phyloP scores from a whole-genome alignment of 2,888 invertebrate species.

The Oscheius myriophilus region DNA sequence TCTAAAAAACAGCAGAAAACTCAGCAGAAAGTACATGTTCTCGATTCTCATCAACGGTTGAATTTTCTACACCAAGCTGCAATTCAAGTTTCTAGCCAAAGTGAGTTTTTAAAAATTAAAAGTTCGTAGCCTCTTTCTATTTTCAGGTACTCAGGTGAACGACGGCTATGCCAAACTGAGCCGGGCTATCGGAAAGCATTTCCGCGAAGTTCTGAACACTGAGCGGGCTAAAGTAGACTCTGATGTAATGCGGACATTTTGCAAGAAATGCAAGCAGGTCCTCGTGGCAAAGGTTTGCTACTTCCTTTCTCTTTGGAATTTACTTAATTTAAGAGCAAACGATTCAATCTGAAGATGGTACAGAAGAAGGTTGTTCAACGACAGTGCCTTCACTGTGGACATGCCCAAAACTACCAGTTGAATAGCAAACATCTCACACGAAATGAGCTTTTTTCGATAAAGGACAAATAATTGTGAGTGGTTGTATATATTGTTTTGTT shows the following conservation, averaged over 20 bases:
- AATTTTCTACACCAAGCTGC: slow-evolving; percentile 45
- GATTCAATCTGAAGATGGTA: slow-evolving; percentile 32
- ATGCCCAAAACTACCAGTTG: slow-evolving; percentile 29
- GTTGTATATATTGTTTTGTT: too few relatives aligned
- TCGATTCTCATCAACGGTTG: slow-evolving; percentile 31
- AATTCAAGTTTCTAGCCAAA: slow-evolving; percentile 33
- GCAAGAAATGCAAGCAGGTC: slow-evolving; percentile 56
- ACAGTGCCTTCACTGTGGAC: slow-evolving; percentile 34
- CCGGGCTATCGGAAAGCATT: slow-evolving; percentile 43
- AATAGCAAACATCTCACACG: slow-evolving; percentile 11
- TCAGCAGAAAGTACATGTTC: slow-evolving; percentile 2
- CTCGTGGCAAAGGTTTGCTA: slow-evolving; percentile 38
- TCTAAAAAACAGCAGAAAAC: too few relatives aligned
- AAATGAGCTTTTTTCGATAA: slow-evolving; percentile 15
- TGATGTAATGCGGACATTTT: slow-evolving; percentile 50
- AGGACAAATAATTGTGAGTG: background rate
- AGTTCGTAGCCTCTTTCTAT: background rate
- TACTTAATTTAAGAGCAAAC: slow-evolving; percentile 10
- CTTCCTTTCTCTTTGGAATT: background rate
- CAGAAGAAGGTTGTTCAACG: slow-evolving; percentile 35
- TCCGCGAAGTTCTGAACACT: slow-evolving; percentile 52
- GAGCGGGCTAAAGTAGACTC: slow-evolving; percentile 52
- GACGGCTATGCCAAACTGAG: slow-evolving; percentile 56
- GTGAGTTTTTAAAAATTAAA: slow-evolving; percentile 31
- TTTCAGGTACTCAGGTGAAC: slow-evolving; percentile 33